phyloP scores from a whole-genome alignment of 2,797 vertebrate genomes.

The Sebastolobus alascanus region DNA sequence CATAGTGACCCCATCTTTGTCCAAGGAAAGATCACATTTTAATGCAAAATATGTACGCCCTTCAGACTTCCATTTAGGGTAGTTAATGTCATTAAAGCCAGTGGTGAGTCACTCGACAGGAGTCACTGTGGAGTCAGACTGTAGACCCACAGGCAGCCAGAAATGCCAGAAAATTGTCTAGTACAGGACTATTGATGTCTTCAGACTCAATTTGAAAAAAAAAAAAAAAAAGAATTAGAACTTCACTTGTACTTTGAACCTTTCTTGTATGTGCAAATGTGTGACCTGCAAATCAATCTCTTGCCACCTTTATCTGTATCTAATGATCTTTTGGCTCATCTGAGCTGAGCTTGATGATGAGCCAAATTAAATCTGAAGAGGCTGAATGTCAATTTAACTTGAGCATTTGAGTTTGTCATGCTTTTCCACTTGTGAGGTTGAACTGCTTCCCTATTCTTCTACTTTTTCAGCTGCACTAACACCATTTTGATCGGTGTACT shows the following conservation, averaged over 20 bases:
- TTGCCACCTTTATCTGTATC: background rate
- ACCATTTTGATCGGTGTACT: background rate
- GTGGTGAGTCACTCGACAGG: background rate
- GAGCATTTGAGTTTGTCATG: background rate
- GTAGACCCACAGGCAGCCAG: background rate
- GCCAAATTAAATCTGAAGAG: slow-evolving; percentile 22
- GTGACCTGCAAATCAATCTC: slow-evolving; percentile 5
- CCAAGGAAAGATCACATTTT: background rate
- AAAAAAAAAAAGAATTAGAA: background rate
- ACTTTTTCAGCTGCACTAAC: background rate
- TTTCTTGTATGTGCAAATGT: background rate
- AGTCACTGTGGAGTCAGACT: background rate
- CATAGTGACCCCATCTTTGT: background rate
- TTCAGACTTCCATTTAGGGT: background rate
- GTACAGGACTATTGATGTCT: background rate
- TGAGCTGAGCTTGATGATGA: background rate
- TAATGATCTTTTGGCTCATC: slow-evolving; percentile 18
- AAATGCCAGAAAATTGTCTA: background rate
- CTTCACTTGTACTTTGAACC: background rate
- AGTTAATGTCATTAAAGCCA: background rate
- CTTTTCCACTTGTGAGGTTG: background rate
- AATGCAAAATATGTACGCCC: background rate
- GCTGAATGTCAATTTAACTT: slow-evolving; percentile 18
- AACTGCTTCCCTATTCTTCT: background rate
- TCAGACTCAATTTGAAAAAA: background rate